Percentiles rank a stretch among this genome's conserved stretches.
Conservation (phyloP, 1,140 invertebrate genomes). For the Conopomorpha cramerella region DNA sequence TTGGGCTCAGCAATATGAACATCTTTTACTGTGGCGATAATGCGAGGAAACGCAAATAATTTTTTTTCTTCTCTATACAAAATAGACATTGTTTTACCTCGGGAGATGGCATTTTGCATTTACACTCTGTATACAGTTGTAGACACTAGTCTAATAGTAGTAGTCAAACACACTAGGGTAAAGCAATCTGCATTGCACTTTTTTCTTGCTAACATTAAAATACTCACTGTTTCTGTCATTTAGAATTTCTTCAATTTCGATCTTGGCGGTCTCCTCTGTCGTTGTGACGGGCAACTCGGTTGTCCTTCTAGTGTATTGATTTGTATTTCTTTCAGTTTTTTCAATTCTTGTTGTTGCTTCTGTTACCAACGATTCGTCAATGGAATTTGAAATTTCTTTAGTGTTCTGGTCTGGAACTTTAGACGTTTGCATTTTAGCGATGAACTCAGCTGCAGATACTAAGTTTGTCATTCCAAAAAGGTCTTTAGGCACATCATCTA, state of each 20-base stretch:
- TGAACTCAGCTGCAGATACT: conserved; percentile 35
- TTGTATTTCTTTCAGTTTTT: conserved; percentile 3
- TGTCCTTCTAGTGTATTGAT: conserved; percentile 5
- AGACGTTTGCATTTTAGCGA: conserved; percentile 21
- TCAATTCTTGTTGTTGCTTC: conserved; percentile 9
- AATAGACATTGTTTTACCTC: too few species aligned
- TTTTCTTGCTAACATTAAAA: not conserved
- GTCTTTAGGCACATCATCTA: conserved; percentile 19
- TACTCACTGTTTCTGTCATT: conserved; percentile 36
- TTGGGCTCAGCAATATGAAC: too few species aligned
- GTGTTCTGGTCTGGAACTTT: conserved; percentile 9
- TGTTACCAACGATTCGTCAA: conserved; percentile 34
- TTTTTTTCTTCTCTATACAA: too few species aligned
- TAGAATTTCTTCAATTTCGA: conserved; percentile 47
- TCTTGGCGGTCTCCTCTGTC: conserved; percentile 34
- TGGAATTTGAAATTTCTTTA: conserved; percentile 11
- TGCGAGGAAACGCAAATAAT: too few species aligned
- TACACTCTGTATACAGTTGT: conserved; percentile 1
- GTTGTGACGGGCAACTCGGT: too few species aligned
- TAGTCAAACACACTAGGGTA: not conserved
- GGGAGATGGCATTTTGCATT: too few species aligned
- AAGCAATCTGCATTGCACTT: not conserved
- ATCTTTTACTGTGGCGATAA: too few species aligned
- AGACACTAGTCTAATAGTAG: conserved; percentile 5
- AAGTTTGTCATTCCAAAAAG: conserved; percentile 22